Conservation (phyloP, 2,797 vertebrate genomes). For the Chlorospingus semifuscus region DNA sequence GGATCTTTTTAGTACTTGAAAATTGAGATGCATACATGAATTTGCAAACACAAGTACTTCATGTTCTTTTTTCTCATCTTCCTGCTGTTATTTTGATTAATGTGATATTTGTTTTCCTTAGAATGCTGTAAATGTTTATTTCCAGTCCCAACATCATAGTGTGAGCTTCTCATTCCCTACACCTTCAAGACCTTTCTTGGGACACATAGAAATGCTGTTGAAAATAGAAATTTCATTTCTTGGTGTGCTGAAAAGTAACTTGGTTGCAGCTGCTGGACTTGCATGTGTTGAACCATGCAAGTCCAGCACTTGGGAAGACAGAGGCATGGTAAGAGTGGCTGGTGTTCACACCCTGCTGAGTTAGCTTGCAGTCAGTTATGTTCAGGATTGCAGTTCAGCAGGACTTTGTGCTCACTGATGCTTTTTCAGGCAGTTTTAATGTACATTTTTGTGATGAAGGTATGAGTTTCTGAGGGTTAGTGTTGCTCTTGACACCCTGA, state of each 20-base stretch:
- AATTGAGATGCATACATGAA: background rate
- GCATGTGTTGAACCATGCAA: background rate
- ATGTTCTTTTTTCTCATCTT: background rate
- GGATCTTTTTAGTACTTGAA: background rate
- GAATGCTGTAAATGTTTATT: background rate
- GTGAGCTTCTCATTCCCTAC: background rate
- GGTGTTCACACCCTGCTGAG: background rate
- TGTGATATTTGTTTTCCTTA: background rate
- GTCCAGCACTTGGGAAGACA: background rate
- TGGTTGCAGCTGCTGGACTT: background rate
- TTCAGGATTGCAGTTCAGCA: background rate
- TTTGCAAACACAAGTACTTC: background rate
- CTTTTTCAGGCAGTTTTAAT: background rate
- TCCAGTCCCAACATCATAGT: accelerated
- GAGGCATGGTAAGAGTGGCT: background rate
- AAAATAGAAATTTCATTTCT: background rate
- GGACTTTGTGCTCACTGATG: background rate
- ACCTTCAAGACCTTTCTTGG: background rate
- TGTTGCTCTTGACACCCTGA: background rate
- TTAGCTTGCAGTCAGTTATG: background rate
- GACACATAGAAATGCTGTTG: background rate
- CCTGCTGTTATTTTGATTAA: background rate
- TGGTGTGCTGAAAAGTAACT: background rate
- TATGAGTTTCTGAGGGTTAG: background rate
- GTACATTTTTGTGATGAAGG: background rate